Conservation (phyloP, 2,888 invertebrate genomes). For the Siphonodentalium dalli region DNA sequence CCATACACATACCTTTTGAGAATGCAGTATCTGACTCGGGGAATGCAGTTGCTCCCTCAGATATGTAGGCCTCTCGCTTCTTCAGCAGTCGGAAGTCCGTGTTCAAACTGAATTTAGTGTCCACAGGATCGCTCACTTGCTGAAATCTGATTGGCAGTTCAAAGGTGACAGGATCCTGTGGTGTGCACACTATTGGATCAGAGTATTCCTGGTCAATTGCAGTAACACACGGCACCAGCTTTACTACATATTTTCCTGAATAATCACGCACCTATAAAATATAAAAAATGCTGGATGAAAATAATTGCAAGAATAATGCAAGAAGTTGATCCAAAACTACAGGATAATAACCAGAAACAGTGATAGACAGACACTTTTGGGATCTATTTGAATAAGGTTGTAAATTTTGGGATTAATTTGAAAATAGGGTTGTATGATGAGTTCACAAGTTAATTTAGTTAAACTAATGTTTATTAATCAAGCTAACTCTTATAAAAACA, state of each 20-base stretch:
- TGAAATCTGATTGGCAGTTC: slow-evolving; percentile 63
- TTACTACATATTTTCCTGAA: slow-evolving; percentile 59
- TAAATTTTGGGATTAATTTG: too few species aligned
- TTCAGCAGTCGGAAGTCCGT: slow-evolving; percentile 59
- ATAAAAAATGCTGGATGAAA: not conserved
- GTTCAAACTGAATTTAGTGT: slow-evolving; percentile 60
- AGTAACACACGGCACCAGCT: slow-evolving; percentile 60
- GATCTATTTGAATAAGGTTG: too few species aligned
- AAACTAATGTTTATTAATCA: too few species aligned
- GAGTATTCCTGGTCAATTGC: slow-evolving; percentile 47
- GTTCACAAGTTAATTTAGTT: too few species aligned
- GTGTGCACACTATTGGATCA: slow-evolving; percentile 51
- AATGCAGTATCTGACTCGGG: slow-evolving; percentile 54
- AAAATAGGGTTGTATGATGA: too few species aligned
- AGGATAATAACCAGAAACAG: too few species aligned
- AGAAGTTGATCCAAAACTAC: too few species aligned
- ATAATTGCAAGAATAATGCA: not conserved
- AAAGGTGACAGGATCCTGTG: slow-evolving; percentile 57
- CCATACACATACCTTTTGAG: slow-evolving; percentile 46
- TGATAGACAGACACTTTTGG: too few species aligned
- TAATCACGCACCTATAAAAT: slow-evolving; percentile 59
- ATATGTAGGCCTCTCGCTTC: slow-evolving; percentile 57
- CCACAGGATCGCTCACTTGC: slow-evolving; percentile 64
- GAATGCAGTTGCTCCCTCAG: slow-evolving; percentile 43
- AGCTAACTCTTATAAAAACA: too few species aligned